phyloP scores from a whole-genome alignment of 2,113 vertebrate genomes.

The Scopus umbretta region DNA sequence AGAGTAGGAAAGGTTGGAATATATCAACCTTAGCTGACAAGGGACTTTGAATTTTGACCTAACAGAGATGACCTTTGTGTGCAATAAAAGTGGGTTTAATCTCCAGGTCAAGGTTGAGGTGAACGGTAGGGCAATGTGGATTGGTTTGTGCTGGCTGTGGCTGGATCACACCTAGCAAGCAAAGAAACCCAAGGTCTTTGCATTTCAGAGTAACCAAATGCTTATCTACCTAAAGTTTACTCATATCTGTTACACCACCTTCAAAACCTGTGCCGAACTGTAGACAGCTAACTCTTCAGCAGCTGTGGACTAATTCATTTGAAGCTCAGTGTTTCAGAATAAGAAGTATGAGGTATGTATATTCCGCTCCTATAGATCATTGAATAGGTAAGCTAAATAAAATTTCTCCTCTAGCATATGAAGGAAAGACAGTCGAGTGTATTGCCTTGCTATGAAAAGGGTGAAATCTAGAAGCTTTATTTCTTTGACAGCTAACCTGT shows the following conservation, averaged over 20 bases:
- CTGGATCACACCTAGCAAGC: constrained; percentile 39
- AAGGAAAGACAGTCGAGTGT: constrained; percentile 18
- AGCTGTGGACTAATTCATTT: constrained; percentile 1
- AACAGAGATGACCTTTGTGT: constrained; percentile 76
- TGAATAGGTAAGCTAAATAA: constrained; percentile 57
- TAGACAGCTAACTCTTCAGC: neutral
- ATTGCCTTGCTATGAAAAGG: constrained; percentile 31
- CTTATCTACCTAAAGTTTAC: constrained; percentile 42
- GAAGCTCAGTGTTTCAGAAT: constrained; percentile 22
- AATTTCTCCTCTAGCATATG: neutral
- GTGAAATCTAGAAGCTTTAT: constrained; percentile 29
- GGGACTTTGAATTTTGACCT: constrained; percentile 81
- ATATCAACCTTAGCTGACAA: constrained; percentile 82
- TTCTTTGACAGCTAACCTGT: constrained; percentile 46
- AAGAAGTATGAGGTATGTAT: neutral
- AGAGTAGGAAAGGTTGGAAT: constrained; percentile 79
- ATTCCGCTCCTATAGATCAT: constrained; percentile 6
- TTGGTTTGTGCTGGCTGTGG: constrained; percentile 30
- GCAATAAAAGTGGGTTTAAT: constrained; percentile 81
- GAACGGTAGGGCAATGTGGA: constrained; percentile 41
- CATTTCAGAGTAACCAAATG: constrained; percentile 24
- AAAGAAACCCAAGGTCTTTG: constrained; percentile 24
- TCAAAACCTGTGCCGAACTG: neutral
- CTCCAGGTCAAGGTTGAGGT: constrained; percentile 78
- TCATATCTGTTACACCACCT: neutral